Evolutionary conservation across 2,888 invertebrate genomes (phyloP).

Genomic region (Epinotia nisella): DNA sequence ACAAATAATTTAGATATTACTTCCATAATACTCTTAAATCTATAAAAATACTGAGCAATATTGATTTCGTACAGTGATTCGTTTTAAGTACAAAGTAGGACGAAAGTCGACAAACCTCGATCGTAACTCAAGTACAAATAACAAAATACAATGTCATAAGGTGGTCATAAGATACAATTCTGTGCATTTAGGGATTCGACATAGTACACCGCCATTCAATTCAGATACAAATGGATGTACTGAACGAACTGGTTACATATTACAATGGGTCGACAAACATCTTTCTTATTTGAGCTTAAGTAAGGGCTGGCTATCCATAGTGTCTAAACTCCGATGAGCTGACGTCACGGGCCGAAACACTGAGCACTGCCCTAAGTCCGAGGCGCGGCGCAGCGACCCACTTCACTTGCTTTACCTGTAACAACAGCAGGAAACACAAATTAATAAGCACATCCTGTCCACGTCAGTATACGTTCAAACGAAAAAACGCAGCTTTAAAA

Average conservation of each 20-base stretch:
- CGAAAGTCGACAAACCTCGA: slow-evolving; percentile 66
- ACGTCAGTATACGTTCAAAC: slow-evolving; percentile 52
- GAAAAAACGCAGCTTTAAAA: slow-evolving; percentile 67
- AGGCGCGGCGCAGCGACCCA: slow-evolving; percentile 66
- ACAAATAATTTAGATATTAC: slow-evolving; percentile 76
- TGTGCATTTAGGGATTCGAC: slow-evolving; percentile 71
- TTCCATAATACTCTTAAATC: slow-evolving; percentile 75
- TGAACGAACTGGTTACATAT: slow-evolving; percentile 54
- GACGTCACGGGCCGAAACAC: slow-evolving; percentile 63
- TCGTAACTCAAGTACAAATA: slow-evolving; percentile 63
- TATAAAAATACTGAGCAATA: slow-evolving; percentile 84
- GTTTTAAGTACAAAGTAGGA: slow-evolving; percentile 63
- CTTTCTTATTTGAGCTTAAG: slow-evolving; percentile 59
- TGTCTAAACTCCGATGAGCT: slow-evolving; percentile 1
- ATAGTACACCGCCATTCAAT: slow-evolving; percentile 70
- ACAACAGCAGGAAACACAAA: slow-evolving; percentile 59
- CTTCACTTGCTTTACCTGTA: slow-evolving; percentile 79
- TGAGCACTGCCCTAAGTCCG: slow-evolving; percentile 71
- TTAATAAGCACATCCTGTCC: slow-evolving; percentile 47
- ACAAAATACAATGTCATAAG: slow-evolving; percentile 63
- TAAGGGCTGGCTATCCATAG: slow-evolving; percentile 56
- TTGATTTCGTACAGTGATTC: slow-evolving; percentile 74
- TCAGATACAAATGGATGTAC: slow-evolving; percentile 65
- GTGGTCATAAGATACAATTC: slow-evolving; percentile 69
- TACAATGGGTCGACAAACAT: slow-evolving; percentile 52